Percentiles rank a stretch among this genome's conserved stretches.
Evolutionary conservation across 2,113 vertebrate genomes (phyloP).

Genomic region (human (Homo sapiens)): DNA sequence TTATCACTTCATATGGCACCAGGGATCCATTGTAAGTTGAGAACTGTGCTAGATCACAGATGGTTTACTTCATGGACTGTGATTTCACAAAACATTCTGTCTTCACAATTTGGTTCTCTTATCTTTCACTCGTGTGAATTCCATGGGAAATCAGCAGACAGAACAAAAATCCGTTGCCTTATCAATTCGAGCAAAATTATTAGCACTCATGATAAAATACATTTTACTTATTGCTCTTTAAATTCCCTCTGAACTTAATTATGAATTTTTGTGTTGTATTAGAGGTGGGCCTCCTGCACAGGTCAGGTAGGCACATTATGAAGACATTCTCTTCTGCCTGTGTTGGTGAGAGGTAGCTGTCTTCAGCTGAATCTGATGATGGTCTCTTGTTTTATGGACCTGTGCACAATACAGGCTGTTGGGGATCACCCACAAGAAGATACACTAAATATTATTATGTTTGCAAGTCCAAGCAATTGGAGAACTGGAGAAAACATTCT

Average conservation of each 20-base stretch:
- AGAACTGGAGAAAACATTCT: not conserved
- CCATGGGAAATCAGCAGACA: not conserved
- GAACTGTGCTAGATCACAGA: slow-evolving; percentile 35
- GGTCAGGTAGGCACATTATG: not conserved
- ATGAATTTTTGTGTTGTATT: not conserved
- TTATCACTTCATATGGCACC: not conserved
- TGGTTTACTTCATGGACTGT: not conserved
- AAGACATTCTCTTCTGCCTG: not conserved
- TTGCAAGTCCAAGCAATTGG: not conserved
- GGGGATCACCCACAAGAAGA: not conserved
- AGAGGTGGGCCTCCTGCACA: not conserved
- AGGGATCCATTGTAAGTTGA: not conserved
- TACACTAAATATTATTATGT: not conserved
- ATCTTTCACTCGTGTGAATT: not conserved
- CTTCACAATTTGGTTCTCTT: slow-evolving; percentile 37
- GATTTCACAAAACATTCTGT: slow-evolving; percentile 10
- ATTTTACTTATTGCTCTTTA: not conserved
- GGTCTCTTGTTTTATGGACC: not conserved
- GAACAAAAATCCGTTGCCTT: not conserved
- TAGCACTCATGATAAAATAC: not conserved
- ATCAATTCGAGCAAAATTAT: not conserved
- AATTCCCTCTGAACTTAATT: not conserved
- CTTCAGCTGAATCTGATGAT: not conserved
- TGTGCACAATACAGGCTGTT: not conserved
- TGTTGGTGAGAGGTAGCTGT: not conserved